Conservation (phyloP, 30 jellyfish, hydroid and myxozoan species). For the Aurelia aurita region DNA sequence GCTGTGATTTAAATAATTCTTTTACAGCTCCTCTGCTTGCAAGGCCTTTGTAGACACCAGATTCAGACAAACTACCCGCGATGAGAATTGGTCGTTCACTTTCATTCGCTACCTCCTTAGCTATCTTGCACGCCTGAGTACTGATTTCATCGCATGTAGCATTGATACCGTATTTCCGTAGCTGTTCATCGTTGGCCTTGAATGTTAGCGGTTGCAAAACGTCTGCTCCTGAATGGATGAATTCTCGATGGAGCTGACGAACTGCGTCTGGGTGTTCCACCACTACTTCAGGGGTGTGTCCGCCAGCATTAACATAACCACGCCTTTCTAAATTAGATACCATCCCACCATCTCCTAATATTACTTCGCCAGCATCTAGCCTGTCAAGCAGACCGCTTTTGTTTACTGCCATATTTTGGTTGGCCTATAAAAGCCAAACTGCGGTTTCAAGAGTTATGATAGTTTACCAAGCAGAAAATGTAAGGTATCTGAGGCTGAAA, state of each 20-base stretch:
- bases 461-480: no score
- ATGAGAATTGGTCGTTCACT: constrained; percentile 28
- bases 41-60: constrained; percentile 26
- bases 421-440: no score
- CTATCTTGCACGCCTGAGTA: constrained; percentile 66
- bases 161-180: neutral
- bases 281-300: constrained; percentile 84
- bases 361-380: constrained; percentile 81
- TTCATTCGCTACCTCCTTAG: constrained; percentile 74
- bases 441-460: no score
- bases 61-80: constrained; percentile 68
- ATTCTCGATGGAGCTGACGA: constrained; percentile 68
- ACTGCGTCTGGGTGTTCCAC: constrained; percentile 87
- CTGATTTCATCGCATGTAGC: constrained; percentile 60
- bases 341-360: constrained; percentile 93
- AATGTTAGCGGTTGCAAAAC: constrained; percentile 62
- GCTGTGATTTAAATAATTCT: constrained; percentile 28
- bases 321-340: constrained; percentile 73
- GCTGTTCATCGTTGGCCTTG: constrained; percentile 10
- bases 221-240: constrained; percentile 61
- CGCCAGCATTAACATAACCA: constrained; percentile 84
- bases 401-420: no score
- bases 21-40: constrained; percentile 39
- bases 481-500: no score
- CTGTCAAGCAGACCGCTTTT: constrained; percentile 49